Base-by-base conservation (phyloP, 2,888 invertebrate genomes). In the Molorchus minor region DNA sequence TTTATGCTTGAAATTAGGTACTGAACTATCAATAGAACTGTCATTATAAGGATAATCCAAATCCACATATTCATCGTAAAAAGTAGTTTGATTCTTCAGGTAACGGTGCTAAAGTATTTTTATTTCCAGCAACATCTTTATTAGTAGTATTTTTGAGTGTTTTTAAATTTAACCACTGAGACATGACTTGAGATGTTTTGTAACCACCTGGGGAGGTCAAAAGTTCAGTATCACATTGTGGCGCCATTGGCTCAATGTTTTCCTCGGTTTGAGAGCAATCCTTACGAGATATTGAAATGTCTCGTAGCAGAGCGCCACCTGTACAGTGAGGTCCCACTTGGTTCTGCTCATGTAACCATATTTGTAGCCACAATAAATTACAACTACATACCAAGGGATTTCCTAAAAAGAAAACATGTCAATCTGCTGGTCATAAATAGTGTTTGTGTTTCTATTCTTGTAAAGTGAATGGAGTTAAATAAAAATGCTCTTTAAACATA, bases 341-440 rank as follows among this genome's bases (percentile, higher is more conserved):
- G 17, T 88, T 86, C 0, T 89, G 87, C 77, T 93, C 92, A 62
- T 88, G 87, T 19, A 93, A 80, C 93, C 93, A 94, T 2, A 88
- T 89, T 69, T 92, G 87, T 1, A 94, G 80, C 94, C 94, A 94
- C 52, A 92, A 84, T 78, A 93, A 85, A 63, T 88, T 88, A 75
- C 94, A 94, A 45, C 91, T 88, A 76, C 94, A 94, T 16, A 86
- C 84, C 61, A 95, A 81, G 1, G 94, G 94, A 81, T 94, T 95
- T 25, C 91, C 93, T 93, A 47, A 30, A 67, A 66, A 25, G n/a
- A n/a, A n/a, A n/a, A n/a, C n/a, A n/a, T n/a, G n/a, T n/a, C n/a
- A n/a, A n/a, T 13, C 12, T 20, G n/a, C 13, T 12, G 20, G 30
- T n/a, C 16, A 30, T 55, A 12, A 16, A 13, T 12, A 21, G 20